Percentiles rank a stretch among this genome's conserved stretches.
Conservation (phyloP, 2,113 vertebrate species). For the Felis chaus region DNA sequence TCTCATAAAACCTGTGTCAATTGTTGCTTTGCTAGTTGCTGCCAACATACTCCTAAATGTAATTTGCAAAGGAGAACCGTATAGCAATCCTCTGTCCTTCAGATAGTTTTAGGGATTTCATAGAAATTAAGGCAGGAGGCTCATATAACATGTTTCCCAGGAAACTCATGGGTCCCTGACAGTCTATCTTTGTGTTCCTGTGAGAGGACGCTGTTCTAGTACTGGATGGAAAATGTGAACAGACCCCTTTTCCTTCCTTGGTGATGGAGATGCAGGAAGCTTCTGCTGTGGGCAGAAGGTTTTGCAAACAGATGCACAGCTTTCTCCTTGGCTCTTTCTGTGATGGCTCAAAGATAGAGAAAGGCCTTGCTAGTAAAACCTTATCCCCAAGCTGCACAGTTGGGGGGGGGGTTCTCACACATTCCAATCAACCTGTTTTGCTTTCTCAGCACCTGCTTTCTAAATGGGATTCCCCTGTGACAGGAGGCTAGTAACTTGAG, state of each 20-base stretch:
- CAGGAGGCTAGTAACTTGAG: neutral
- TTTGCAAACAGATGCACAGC: neutral
- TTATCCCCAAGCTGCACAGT: neutral
- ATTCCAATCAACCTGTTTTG: neutral
- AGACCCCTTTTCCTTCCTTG: neutral
- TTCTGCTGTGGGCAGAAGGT: neutral
- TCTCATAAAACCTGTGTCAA: neutral
- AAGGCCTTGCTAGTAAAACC: neutral
- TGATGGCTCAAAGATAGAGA: neutral
- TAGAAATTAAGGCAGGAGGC: neutral
- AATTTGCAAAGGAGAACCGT: neutral
- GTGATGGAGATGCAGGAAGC: neutral
- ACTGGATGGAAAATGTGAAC: too few relatives aligned
- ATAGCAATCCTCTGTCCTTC: neutral
- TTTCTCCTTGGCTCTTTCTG: neutral
- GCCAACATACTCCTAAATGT: neutral
- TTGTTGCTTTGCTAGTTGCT: neutral
- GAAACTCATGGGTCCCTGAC: neutral
- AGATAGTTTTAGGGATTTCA: neutral
- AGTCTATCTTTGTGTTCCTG: neutral
- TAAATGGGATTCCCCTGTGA: neutral
- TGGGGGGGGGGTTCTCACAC: neutral
- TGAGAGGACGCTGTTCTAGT: neutral
- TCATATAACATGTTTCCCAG: neutral
- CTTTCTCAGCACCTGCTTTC: neutral